These are phyloP conservation scores for Drosophila barbarae DNA, from an alignment of 2,888 invertebrate species.

Conservation along the genomic window DNA sequence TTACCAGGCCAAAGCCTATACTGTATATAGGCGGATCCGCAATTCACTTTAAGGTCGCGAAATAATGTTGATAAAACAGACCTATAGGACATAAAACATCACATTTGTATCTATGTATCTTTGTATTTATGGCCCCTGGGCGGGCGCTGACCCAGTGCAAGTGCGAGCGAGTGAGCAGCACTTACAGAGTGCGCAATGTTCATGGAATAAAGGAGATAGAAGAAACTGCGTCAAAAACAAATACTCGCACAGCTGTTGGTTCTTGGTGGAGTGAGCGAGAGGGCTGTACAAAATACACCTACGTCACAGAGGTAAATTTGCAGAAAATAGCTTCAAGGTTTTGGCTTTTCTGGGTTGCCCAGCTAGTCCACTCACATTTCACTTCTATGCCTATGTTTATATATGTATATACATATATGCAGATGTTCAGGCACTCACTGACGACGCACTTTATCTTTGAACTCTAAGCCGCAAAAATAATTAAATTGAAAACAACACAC, in stretches of 20 bases:
- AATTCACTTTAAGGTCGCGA: neutral
- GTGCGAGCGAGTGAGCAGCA: constrained; percentile 6
- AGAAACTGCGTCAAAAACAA: neutral
- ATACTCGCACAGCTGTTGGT: neutral
- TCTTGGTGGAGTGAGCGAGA: neutral
- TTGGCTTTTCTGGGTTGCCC: neutral
- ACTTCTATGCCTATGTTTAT: too few species aligned
- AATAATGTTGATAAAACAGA: neutral
- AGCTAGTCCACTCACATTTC: neutral
- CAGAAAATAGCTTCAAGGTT: constrained; percentile 10
- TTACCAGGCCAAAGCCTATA: constrained; percentile 1
- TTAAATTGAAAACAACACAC: constrained; percentile 6
- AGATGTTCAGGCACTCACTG: neutral
- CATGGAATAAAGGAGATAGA: constrained; percentile 6
- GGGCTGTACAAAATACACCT: constrained; percentile 6
- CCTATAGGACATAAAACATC: constrained; percentile 1
- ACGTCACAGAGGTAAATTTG: constrained; percentile 6
- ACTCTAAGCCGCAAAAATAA: neutral
- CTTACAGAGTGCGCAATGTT: neutral
- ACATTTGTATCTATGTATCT: neutral
- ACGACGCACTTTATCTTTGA: constrained; percentile 1
- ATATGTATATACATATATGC: neutral
- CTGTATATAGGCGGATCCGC: neutral
- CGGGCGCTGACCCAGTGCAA: neutral
- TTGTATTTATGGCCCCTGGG: neutral